Evolutionary conservation across 2,888 invertebrate genomes (phyloP).

Genomic region (Lepidochitona cinerea): DNA sequence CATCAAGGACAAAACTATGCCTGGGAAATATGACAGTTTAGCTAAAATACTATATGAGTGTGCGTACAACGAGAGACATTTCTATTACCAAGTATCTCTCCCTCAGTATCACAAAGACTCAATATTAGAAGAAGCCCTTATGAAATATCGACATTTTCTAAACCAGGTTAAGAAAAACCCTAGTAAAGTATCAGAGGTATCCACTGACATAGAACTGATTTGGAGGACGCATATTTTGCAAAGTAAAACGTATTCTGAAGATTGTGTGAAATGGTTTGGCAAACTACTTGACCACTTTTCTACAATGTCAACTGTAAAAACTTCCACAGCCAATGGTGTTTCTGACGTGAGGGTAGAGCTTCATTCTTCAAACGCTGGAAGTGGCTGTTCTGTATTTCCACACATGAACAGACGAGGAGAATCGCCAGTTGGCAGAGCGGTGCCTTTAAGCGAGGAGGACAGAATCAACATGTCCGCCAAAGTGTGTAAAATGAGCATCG

Average conservation of each 20-base stretch:
- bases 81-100: slow-evolving; percentile 72
- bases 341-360: no score
- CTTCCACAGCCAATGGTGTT: background rate
- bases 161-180: slow-evolving; percentile 69
- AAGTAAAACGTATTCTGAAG: slow-evolving; percentile 54
- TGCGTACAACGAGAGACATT: slow-evolving; percentile 67
- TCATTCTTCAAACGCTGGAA: no score
- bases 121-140: slow-evolving; percentile 68
- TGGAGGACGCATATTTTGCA: slow-evolving; percentile 73
- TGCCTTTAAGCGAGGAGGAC: background rate
- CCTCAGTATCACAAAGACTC: slow-evolving; percentile 71
- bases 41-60: slow-evolving; percentile 66
- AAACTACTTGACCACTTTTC: background rate
- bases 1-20: background rate
- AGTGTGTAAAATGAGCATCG: background rate
- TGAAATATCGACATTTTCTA: slow-evolving; percentile 69
- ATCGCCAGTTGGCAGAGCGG: background rate
- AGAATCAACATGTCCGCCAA: background rate
- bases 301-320: background rate
- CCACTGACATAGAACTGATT: slow-evolving; percentile 73
- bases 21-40: background rate
- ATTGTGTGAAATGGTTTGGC: slow-evolving; percentile 19
- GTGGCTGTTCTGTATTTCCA: background rate
- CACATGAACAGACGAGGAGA: background rate
- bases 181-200: slow-evolving; percentile 72